Conservation (phyloP, 1,140 invertebrate genomes). For the Drosophila carrolli region DNA sequence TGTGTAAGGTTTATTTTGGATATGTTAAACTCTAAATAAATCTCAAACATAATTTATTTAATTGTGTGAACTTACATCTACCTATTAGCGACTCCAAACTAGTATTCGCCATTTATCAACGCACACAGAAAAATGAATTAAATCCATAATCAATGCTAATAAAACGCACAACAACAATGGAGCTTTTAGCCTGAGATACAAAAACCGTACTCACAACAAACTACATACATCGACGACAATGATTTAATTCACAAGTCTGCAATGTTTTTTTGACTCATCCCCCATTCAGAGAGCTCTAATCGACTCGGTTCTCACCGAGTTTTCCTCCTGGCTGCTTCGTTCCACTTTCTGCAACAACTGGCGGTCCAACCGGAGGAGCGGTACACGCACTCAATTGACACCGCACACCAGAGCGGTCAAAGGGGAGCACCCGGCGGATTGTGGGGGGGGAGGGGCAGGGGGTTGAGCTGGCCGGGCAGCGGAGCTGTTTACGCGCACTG, state of each 20-base stretch:
- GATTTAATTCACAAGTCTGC: slow-evolving; percentile 75
- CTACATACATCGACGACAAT: slow-evolving; percentile 41
- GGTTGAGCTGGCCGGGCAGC: not conserved
- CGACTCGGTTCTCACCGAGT: slow-evolving; percentile 24
- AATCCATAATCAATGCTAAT: slow-evolving; percentile 81
- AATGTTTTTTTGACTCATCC: slow-evolving; percentile 45
- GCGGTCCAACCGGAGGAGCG: slow-evolving; percentile 36
- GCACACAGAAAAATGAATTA: slow-evolving; percentile 29
- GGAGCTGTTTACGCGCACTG: slow-evolving; percentile 17
- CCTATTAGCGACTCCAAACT: not conserved
- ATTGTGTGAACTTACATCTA: slow-evolving; percentile 9
- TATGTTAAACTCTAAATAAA: not conserved
- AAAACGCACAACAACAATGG: slow-evolving; percentile 51
- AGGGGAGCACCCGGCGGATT: slow-evolving; percentile 13
- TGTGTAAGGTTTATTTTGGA: not conserved
- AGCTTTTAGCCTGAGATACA: slow-evolving; percentile 12
- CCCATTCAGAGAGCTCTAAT: slow-evolving; percentile 6
- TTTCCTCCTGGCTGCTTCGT: slow-evolving; percentile 10
- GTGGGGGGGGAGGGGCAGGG: not conserved
- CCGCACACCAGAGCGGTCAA: slow-evolving; percentile 23
- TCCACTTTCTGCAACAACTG: slow-evolving; percentile 49
- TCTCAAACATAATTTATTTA: not conserved
- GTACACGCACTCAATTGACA: slow-evolving; percentile 61
- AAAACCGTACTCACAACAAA: slow-evolving; percentile 26
- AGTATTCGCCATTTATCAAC: slow-evolving; percentile 12